These are phyloP conservation scores for Chitala chitala DNA, from an alignment of 2,113 vertebrate genomes.

Conservation along the genomic window DNA sequence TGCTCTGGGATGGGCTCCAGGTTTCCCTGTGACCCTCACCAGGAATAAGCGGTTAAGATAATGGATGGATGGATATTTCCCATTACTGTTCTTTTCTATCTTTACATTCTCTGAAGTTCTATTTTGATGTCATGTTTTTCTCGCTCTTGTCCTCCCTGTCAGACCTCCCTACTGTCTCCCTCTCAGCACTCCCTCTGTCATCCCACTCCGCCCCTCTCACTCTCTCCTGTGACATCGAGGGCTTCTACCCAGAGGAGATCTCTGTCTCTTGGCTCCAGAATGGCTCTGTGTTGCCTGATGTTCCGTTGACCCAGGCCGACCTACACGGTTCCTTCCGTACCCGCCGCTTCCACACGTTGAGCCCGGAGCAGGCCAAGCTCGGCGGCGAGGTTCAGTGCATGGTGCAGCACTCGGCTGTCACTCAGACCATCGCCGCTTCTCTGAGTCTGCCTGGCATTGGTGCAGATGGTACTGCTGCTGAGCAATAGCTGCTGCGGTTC, in stretches of 20 bases:
- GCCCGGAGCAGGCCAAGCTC: slow-evolving; percentile 38
- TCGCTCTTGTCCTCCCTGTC: slow-evolving; percentile 15
- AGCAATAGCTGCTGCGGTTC: not conserved
- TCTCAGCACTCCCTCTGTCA: slow-evolving; percentile 43
- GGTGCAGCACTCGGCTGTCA: slow-evolving; percentile 47
- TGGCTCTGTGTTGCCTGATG: slow-evolving; percentile 43
- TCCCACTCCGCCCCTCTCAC: slow-evolving; percentile 49
- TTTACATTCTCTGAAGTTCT: too few species aligned
- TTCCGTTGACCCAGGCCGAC: slow-evolving; percentile 36
- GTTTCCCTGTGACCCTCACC: too few species aligned
- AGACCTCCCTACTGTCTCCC: slow-evolving; percentile 49
- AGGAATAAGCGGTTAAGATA: too few species aligned
- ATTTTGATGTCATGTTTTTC: not conserved
- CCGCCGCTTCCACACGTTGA: slow-evolving; percentile 54
- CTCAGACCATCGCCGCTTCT: slow-evolving; percentile 30
- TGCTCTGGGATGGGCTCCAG: too few species aligned
- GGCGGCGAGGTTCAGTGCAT: slow-evolving; percentile 56
- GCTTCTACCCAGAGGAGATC: slow-evolving; percentile 58
- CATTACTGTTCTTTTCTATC: too few species aligned
- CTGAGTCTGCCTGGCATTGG: slow-evolving; percentile 44
- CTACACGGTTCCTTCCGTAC: slow-evolving; percentile 53
- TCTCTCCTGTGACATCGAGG: slow-evolving; percentile 61
- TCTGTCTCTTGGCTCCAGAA: slow-evolving; percentile 62
- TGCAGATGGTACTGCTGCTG: slow-evolving; percentile 38
- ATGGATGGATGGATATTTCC: too few species aligned